Base-by-base conservation (phyloP, 2,888 invertebrate genomes). In the Panopea generosa region DNA sequence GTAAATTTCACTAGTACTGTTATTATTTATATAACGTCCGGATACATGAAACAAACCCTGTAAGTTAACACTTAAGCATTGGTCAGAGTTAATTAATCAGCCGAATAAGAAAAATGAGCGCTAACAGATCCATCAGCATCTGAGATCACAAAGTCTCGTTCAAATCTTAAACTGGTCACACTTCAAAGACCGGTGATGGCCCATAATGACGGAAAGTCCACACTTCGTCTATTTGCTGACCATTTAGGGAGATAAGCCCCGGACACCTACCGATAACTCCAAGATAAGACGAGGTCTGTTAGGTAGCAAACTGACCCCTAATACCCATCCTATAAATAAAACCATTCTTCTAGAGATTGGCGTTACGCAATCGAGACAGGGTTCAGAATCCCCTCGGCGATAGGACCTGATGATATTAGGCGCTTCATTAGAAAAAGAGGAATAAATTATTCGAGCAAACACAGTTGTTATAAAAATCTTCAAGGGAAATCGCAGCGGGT, bases 141-240 rank as follows among this genome's bases (percentile, higher is more conserved):
- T 11, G 33, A 33, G 33, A 33, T 11, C 11, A 33, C 11, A 4
- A 33, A 33, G 6, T 7, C 6, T 33, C 33, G 33, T 33, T 33
- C 11, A 11, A 33, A 33, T 68, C 74, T 74, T 33, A 57, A 60
- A 69, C 55, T 50, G 62, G 71, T 77, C 67, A 71, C 67, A 71
- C 71, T 71, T 77, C 76, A 77, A 77, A 76, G 68, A 27, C 27
- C 27, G 22, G 47, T 56, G 66, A 78, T 78, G 70, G 59, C 38
- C 70, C 74, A 47, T 78, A 62, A 53, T 73, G 78, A 78, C 67
- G 53, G 70, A 70, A 49, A 33, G 69, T 33, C 66, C 61, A 70
- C 62, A 45, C 49, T 40, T 27, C 60, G 61, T 52, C 66, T 66
- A 49, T 60, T 65, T 27, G 40, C 59, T 56, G 60, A 61, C 67